These are phyloP conservation scores for Setophaga kirtlandii DNA, from an alignment of 2,113 vertebrate species.

Conservation along the genomic window DNA sequence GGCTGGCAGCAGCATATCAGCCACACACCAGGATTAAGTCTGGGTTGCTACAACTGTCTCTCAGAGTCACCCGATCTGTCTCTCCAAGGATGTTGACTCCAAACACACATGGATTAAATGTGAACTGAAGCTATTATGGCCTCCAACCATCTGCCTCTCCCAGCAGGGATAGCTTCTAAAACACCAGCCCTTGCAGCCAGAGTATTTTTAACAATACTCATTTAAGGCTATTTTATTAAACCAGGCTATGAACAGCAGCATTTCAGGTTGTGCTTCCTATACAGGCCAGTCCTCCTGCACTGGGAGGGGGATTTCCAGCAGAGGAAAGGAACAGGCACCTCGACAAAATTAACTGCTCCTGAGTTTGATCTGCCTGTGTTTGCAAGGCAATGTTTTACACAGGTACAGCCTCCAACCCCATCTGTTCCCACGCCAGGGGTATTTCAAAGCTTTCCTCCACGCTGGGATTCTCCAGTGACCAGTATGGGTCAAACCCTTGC, in stretches of 20 bases:
- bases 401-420: neutral
- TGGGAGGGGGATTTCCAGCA: neutral
- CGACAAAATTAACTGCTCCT: neutral
- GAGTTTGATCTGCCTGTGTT: neutral
- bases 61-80: constrained; percentile 16
- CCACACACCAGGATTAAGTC: neutral
- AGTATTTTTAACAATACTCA: neutral
- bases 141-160: constrained; percentile 60
- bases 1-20: neutral
- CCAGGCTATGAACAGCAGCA: neutral
- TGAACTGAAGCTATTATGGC: constrained; percentile 39
- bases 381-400: neutral
- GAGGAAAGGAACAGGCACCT: neutral
- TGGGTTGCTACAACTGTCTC: constrained; percentile 25
- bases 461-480: neutral
- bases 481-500: neutral
- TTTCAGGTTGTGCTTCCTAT: neutral
- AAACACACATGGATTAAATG: constrained; percentile 53
- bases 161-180: constrained; percentile 6
- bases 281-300: neutral
- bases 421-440: neutral
- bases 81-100: constrained; percentile 51
- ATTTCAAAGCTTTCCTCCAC: neutral
- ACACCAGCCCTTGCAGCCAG: neutral
- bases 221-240: constrained; percentile 5